Percentiles rank a stretch among this genome's conserved stretches.
Conservation (phyloP, 2,113 vertebrate genomes). For the Carassius gibelio region DNA sequence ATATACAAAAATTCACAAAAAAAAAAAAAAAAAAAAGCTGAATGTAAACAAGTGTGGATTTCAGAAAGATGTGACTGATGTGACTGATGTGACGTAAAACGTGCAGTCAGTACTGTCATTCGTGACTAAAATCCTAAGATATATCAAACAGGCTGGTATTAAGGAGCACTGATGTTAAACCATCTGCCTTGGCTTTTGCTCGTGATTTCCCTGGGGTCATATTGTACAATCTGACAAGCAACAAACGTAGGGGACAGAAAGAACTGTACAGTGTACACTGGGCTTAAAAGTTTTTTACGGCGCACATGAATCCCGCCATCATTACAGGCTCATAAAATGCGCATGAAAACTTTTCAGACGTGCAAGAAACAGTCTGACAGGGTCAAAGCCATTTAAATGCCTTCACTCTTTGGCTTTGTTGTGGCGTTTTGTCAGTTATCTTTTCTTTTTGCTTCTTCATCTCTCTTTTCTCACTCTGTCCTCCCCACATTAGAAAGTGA, state of each 20-base stretch:
- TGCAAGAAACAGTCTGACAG: conserved; percentile 2
- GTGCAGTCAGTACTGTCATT: not conserved
- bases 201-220: not conserved
- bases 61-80: not conserved
- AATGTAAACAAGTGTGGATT: not conserved
- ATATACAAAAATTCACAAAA: not conserved
- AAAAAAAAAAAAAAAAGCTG: not conserved
- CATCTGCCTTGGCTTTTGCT: conserved; percentile 14
- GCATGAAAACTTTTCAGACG: conserved; percentile 1
- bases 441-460: conserved; percentile 46
- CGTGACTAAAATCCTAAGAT: not conserved
- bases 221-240: conserved; percentile 6
- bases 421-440: conserved; percentile 60
- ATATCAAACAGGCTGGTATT: conserved; percentile 5
- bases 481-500: conserved; percentile 54
- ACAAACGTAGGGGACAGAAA: conserved; percentile 8
- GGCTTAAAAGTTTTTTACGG: not conserved
- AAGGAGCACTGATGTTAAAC: conserved; percentile 10
- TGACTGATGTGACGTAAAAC: not conserved
- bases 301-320: not conserved
- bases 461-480: not conserved
- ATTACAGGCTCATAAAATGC: conserved; percentile 11
- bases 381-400: conserved; percentile 49
- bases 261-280: not conserved
- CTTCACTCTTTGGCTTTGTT: conserved; percentile 61